Base-by-base conservation (phyloP, 2,797 vertebrate species). In the Sebastolobus alascanus region DNA sequence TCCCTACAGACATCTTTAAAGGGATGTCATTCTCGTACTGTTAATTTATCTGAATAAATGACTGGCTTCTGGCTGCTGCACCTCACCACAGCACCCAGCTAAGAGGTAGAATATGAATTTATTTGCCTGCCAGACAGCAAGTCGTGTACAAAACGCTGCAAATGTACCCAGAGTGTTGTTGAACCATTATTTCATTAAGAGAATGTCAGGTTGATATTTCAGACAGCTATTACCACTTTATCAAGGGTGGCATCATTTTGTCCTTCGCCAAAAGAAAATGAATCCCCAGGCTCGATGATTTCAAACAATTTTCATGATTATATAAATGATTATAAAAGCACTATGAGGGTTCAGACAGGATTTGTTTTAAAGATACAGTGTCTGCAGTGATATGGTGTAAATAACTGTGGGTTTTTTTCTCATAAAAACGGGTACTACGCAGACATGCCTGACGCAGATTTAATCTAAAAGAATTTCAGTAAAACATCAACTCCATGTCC, bases 301-400 rank as follows among this genome's bases (percentile, higher is more conserved):
- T 70, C 11, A 64, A 58, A 52, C 12, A 29, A 54, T 64, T 73
- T 75, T 37, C 13, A 60, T 65, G n/a, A 76, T 52, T n/a, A 66
- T 59, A 12, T 65, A 20, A 65, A 59, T 58, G 5, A 73, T 68
- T 27, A 71, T 50, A 84, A 73, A 82, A 84, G 63, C 77, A 83
- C 29, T 64, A 33, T 43, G 54, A 72, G 46, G 20, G 2, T 75
- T 79, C 63, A 65, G 43, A 46, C 8, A 5, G 68, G 31, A 52
- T 43, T 29, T 58, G 31, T 64, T 81, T 55, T 68, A 40, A 71
- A 27, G 29, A 61, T 52, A 18, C 61, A 60, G 66, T 64, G 33
- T 87, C 86, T 86, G 82, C 88, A 88, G 84, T 84, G 74, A 80
- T 75, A 52, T 66, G 58, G 54, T 94, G 92, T 94, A 91, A 90